phyloP scores from a whole-genome alignment of 2,113 vertebrate species.

The Aramus guarauna region DNA sequence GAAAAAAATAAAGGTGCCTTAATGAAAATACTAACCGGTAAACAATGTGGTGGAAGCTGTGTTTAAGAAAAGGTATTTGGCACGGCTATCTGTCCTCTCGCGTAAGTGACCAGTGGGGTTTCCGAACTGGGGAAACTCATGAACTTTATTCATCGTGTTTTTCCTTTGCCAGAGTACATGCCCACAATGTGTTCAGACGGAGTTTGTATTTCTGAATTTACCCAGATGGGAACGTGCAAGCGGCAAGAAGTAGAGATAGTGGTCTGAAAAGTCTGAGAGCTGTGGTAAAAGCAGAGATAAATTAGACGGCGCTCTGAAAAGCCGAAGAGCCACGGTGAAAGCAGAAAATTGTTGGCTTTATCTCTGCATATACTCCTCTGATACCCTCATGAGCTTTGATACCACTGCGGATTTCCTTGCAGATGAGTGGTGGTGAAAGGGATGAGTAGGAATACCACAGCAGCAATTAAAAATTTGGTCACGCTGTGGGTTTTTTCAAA shows the following conservation, averaged over 20 bases:
- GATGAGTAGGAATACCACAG: neutral
- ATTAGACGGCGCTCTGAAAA: neutral
- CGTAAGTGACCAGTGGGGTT: neutral
- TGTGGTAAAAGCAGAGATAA: neutral
- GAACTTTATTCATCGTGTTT: neutral
- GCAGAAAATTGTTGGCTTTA: neutral
- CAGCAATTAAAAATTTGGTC: neutral
- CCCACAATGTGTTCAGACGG: neutral
- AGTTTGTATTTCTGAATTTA: neutral
- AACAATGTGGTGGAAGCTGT: neutral
- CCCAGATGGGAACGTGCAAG: neutral
- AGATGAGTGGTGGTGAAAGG: neutral
- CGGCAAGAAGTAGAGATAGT: neutral
- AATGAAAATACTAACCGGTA: neutral
- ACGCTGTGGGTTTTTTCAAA: neutral
- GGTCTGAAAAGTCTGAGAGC: neutral
- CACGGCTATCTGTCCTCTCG: neutral
- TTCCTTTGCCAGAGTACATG: neutral
- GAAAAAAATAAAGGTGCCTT: neutral
- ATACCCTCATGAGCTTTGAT: neutral
- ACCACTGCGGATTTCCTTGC: neutral
- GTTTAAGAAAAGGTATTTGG: neutral
- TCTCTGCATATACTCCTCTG: neutral
- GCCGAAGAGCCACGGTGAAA: neutral
- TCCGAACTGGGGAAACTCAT: neutral